A percentile compares a stretch with the other conserved stretches of the same genome.
Conservation (phyloP, 1,140 invertebrate species). For the Anastatus disparis region DNA sequence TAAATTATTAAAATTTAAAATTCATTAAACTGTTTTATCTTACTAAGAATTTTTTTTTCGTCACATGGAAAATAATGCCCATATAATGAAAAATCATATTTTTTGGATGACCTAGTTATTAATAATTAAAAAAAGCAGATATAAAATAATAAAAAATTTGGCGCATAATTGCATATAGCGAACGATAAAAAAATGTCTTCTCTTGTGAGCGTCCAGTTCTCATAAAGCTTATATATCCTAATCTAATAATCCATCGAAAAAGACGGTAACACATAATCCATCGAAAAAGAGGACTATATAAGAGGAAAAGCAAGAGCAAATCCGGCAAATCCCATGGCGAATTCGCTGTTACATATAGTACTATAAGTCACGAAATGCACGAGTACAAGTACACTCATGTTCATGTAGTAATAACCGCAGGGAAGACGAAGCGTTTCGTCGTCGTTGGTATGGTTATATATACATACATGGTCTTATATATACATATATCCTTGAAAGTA, state of each 20-base stretch:
- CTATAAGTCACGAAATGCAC: conserved; percentile 6
- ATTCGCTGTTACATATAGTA: neutral
- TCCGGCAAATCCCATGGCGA: neutral
- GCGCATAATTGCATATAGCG: neutral
- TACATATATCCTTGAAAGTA: neutral
- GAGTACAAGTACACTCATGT: neutral
- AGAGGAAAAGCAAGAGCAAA: neutral
- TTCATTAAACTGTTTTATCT: too few species aligned
- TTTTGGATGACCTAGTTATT: too few species aligned
- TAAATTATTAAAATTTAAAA: too few species aligned
- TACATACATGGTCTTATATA: too few species aligned
- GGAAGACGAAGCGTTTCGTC: conserved; percentile 7
- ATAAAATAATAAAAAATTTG: too few species aligned
- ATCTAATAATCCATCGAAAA: neutral
- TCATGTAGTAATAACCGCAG: neutral
- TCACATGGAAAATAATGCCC: too few species aligned
- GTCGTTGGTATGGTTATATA: too few species aligned
- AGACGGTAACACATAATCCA: neutral
- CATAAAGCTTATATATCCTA: too few species aligned
- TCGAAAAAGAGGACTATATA: conserved; percentile 19
- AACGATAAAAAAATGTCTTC: neutral
- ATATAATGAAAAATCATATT: too few species aligned
- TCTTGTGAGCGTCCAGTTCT: too few species aligned
- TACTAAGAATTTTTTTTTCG: too few species aligned
- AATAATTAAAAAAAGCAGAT: too few species aligned